Evolutionary conservation across 2,888 invertebrate species (phyloP).

Genomic region (Thumatha senex): DNA sequence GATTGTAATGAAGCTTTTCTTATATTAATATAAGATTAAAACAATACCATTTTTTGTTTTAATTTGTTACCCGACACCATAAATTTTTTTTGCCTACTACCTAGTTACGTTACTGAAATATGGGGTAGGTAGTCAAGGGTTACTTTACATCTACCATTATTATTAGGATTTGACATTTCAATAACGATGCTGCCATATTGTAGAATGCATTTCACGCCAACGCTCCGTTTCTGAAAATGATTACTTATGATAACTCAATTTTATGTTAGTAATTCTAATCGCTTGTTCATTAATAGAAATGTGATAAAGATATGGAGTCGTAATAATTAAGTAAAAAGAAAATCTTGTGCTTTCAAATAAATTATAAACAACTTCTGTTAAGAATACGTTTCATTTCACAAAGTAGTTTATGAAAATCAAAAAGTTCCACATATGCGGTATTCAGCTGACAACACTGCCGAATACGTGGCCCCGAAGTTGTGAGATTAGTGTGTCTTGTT

Average conservation of each 20-base stretch:
- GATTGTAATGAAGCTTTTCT: too few relatives aligned
- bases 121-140: too few relatives aligned
- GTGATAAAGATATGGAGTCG: not conserved
- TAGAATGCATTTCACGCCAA: not conserved
- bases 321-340: not conserved
- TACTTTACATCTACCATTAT: too few relatives aligned
- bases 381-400: slow-evolving; percentile 50
- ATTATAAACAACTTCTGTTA: not conserved
- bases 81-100: too few relatives aligned
- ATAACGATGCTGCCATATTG: not conserved
- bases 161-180: slow-evolving; percentile 4
- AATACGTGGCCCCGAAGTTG: slow-evolving; percentile 79
- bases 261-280: not conserved
- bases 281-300: not conserved
- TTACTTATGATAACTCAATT: too few relatives aligned
- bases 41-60: too few relatives aligned
- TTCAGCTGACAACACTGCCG: slow-evolving; percentile 71
- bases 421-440: slow-evolving; percentile 82
- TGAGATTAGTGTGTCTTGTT: slow-evolving; percentile 70
- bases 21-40: too few relatives aligned
- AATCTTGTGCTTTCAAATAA: not conserved
- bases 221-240: slow-evolving; percentile 1
- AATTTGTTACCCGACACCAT: too few relatives aligned
- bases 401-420: slow-evolving; percentile 41
- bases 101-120: too few relatives aligned